Evolutionary conservation across 2,113 vertebrate species (phyloP).

Genomic region (Cnemophilus loriae): DNA sequence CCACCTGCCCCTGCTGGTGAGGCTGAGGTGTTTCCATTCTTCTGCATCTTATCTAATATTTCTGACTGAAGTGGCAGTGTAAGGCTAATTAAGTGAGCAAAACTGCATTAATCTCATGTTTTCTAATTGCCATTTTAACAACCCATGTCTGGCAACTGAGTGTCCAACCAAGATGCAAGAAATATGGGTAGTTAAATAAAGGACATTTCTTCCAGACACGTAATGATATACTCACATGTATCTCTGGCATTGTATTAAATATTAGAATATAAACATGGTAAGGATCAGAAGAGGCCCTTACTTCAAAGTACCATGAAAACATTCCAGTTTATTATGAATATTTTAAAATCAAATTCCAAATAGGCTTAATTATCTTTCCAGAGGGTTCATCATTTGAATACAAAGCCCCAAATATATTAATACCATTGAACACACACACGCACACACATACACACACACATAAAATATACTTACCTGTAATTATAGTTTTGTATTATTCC

Average conservation of each 20-base stretch:
- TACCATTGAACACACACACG: background rate
- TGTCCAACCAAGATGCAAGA: background rate
- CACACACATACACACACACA: background rate
- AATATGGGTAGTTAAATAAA: background rate
- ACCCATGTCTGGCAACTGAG: background rate
- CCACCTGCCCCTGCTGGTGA: background rate
- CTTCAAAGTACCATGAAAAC: background rate
- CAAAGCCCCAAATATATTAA: background rate
- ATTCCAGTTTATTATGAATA: background rate
- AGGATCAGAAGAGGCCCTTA: background rate
- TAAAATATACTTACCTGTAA: background rate
- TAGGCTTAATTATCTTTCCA: background rate
- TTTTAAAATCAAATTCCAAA: background rate
- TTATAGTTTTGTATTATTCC: background rate
- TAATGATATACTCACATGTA: background rate
- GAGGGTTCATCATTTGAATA: background rate
- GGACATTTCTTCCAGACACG: background rate
- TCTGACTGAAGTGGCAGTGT: background rate
- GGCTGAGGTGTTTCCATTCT: background rate
- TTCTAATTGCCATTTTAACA: background rate
- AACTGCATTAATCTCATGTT: background rate
- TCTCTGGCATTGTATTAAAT: background rate
- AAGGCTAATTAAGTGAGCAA: background rate
- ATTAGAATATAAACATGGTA: background rate
- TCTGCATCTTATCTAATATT: background rate